Base-by-base conservation (phyloP, 2,888 invertebrate genomes). In the Lottia gigantea region DNA sequence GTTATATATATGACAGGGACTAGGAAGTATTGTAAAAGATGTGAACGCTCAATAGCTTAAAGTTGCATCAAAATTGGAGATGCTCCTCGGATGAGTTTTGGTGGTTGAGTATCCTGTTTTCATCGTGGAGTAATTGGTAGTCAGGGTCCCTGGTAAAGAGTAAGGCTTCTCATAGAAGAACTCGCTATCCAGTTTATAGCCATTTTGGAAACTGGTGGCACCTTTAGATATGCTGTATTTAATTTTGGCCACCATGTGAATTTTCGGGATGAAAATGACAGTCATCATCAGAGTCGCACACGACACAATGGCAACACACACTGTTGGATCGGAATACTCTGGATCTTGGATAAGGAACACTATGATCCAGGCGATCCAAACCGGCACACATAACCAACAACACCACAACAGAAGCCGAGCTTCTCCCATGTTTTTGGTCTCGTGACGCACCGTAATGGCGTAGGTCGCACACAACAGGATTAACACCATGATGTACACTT, bases 341-440 rank as follows among this genome's bases (percentile, higher is more conserved):
- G 76, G 64, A 46, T 83, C 78, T 70, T 85, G 80, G 15, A 84
- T 75, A 25, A 85, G 75, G 15, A 84, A 71, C 61, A 95, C 95
- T 73, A 94, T 94, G 76, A 95, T 74, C 79, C 86, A 83, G 7
- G 79, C 79, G 16, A 82, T 68, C 85, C 85, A 87, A 16, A 95
- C 92, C 68, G 94, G 94, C 74, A 96, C 92, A 76, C 94, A 92
- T 70, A 95, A 92, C 72, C 95, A 94, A 65, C 95, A 93, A 45
- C 95, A 94, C 76, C 95, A 91, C 8, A 95, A 95, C 81, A 97
- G 95, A 88, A 95, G 95, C 45, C 94, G 94, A 45, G 96, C 94
- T 89, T 97, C 97, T 66, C 96, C 92, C 89, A 95, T 95, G 90
- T 97, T 97, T 89, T 96, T 96, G 70, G 95, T 92, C 73, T 96